Conservation (phyloP, 1,140 invertebrate species). For the Brachionus paranguensis region DNA sequence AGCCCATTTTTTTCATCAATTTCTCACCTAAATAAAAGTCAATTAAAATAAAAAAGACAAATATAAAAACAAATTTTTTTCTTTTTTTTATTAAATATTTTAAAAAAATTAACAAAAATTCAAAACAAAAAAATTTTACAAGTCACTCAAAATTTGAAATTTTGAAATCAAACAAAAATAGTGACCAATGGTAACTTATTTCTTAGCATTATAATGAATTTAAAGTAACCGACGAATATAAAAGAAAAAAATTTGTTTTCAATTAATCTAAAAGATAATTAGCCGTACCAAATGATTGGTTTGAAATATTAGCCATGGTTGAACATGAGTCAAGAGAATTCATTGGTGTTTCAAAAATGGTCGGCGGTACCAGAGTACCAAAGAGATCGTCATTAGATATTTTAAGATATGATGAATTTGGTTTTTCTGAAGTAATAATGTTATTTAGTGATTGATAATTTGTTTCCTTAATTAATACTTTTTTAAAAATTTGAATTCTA, state of each 20-base stretch:
- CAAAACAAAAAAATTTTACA: constrained; percentile 15
- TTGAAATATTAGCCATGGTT: neutral
- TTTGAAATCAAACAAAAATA: neutral
- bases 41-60: neutral
- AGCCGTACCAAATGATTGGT: neutral
- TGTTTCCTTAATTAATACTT: neutral
- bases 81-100: constrained; percentile 37
- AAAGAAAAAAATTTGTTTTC: constrained; percentile 32
- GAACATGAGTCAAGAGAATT: neutral
- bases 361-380: neutral
- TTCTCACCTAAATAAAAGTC: neutral
- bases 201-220: neutral
- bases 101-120: neutral
- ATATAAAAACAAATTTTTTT: constrained; percentile 24
- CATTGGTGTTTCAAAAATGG: neutral
- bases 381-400: neutral
- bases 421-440: neutral
- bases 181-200: neutral
- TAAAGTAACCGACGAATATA: neutral
- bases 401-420: neutral
- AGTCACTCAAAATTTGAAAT: neutral
- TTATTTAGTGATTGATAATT: neutral
- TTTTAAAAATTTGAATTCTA: neutral
- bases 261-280: neutral
- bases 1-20: constrained; percentile 37